Evolutionary conservation across 1,140 invertebrate genomes (phyloP), one percentile per base, ranked within the genome.

Genomic region (Thalassaphorura encarpata): DNA sequence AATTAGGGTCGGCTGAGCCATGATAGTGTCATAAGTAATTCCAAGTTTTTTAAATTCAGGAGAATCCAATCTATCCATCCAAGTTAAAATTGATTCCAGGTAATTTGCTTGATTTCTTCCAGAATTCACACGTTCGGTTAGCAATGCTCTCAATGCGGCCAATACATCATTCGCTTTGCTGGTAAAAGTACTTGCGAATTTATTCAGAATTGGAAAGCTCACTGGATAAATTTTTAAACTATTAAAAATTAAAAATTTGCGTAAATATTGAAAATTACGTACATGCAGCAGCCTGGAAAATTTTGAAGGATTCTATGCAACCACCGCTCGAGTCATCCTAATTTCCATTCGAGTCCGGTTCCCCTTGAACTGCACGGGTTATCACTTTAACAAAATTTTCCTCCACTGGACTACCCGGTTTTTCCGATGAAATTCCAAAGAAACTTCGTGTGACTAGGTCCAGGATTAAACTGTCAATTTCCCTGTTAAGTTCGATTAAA

Each of bases 141-240:
- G n/a, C 19, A 45, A 28, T 2, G 49, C 15, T 2, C 40, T 54
- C 28, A 19, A 31, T 48, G 40, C 4, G 54, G 13, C 18, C 40
- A 47, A 19, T 58, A 26, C 0, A 16, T 28, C 13, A 43, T 48
- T 13, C 47, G 40, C 21, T 42, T 40, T 0, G 51, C 42, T 96
- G 28, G 61, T 69, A 11, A 47, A 27, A 13, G 45, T 47, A 13
- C 21, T 21, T 18, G 54, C 43, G 2, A 55, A 46, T 23, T 43
- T 48, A 0, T 27, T 19, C 19, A 62, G 40, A 19, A 62, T 58
- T 18, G 61, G 61, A 39, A 58, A 53, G 16, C 52, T 52, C 40
- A 50, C 61, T 62, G 40, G 24, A 53, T n/a, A n/a, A n/a, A n/a
- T n/a, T n/a, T n/a, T n/a, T n/a, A n/a, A n/a, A n/a, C n/a, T n/a